A percentile compares a stretch with the other conserved stretches of the same genome.
These are phyloP conservation scores for Raja brachyura DNA, from an alignment of 2,113 vertebrate species.

Conservation along the genomic window DNA sequence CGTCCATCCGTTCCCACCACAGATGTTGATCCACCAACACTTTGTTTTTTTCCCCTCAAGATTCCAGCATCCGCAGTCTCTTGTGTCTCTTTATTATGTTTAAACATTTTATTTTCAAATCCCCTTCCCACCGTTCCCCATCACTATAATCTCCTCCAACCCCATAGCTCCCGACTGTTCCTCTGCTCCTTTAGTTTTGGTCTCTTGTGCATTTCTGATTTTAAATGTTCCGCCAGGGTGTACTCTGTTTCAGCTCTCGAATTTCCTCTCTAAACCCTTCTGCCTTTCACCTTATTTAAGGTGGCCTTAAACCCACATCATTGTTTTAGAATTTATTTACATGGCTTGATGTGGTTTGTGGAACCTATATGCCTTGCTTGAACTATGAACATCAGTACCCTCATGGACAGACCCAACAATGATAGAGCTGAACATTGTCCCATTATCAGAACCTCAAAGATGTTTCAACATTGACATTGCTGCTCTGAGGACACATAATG, in stretches of 20 bases:
- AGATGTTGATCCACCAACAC: no score
- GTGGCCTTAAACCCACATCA: not conserved
- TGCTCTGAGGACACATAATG: no score
- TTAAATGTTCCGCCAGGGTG: not conserved
- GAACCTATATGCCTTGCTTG: no score
- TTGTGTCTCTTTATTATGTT: not conserved
- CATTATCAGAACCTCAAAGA: no score
- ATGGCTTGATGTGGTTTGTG: not conserved
- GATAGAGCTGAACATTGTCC: no score
- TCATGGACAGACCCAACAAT: no score
- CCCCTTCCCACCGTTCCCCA: not conserved
- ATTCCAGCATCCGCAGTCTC: no score
- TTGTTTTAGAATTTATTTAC: not conserved
- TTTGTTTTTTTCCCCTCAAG: no score
- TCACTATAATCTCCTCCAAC: not conserved
- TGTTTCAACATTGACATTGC: no score
- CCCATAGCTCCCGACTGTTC: not conserved
- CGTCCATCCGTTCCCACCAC: no score
- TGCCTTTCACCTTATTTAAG: not conserved
- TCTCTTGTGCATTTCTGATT: not conserved
- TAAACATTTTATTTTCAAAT: not conserved
- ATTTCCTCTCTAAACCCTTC: not conserved
- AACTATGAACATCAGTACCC: no score
- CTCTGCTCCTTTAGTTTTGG: not conserved
- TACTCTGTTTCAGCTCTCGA: not conserved